Evolutionary conservation across 2,888 invertebrate species (phyloP), one percentile per base, ranked within the genome.

Genomic region (Sinopyrophorus schimmeli): DNA sequence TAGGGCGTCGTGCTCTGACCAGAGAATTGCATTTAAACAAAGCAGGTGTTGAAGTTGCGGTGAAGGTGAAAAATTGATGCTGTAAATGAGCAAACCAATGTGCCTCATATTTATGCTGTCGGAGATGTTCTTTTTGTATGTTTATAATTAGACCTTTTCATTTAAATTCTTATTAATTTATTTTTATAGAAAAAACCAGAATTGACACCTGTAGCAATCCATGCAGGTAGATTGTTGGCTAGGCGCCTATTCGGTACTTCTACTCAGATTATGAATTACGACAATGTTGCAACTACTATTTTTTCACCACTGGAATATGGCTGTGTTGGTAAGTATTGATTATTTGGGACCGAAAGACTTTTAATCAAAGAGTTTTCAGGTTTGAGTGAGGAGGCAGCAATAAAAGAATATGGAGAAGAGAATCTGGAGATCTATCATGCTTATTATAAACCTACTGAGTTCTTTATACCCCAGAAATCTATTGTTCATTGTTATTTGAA

Each of bases 291-390:
- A 20, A 98, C 97, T 9, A 96, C 97, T 1, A 84, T 98, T 1
- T 98, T 98, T 75, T 93, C 94, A 24, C 97, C 98, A 18, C 72
- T 97, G 15, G 98, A 98, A 76, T 99, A 98, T 71, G 93, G 92
- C n/a, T 86, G 87, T 67, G 92, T 95, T 7, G 97, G 72, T 62
- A 53, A 55, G 61, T 40, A 7, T 6, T 15, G 10, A 17, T 9
- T n/a, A n/a, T n/a, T 23, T 38, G 4, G 5, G 9, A 21, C 5
- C 21, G 12, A 28, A 5, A 28, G n/a, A n/a, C 11, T 9, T 24
- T 37, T 12, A 23, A 11, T 37, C 3, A 11, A 12, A 12, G 2
- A 10, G 3, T 27, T 10, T 57, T 7, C 35, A 64, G 67, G 97
- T 1, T 75, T 93, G 37, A 87, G 93, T 64, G 97, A 98, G 77